Conservation (phyloP, 2,797 vertebrate genomes). For the Halcyon smyrnensis region DNA sequence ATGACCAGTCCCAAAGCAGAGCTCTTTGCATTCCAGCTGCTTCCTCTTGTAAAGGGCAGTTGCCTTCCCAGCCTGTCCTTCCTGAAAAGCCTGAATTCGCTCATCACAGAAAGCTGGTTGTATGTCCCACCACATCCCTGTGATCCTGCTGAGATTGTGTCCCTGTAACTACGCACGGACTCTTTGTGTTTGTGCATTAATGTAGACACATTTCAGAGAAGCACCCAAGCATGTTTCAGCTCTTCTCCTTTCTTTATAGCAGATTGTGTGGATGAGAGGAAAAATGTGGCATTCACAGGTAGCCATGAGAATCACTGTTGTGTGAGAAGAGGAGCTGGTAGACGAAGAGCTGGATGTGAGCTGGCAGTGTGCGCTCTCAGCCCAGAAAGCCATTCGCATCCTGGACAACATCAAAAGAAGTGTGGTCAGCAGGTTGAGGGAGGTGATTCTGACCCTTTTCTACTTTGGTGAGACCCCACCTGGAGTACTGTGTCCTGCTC, state of each 20-base stretch:
- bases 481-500: too few species aligned
- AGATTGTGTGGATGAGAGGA: neutral
- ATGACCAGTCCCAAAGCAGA: neutral
- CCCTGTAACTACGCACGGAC: neutral
- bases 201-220: neutral
- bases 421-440: too few species aligned
- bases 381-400: too few species aligned
- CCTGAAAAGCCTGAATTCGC: neutral
- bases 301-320: neutral
- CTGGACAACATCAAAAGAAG: too few species aligned
- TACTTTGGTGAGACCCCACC: too few species aligned
- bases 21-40: neutral
- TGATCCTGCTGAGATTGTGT: neutral
- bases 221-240: neutral
- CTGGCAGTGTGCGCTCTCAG: too few species aligned
- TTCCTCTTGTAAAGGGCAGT: neutral
- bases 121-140: neutral
- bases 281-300: neutral
- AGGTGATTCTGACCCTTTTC: too few species aligned
- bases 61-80: neutral
- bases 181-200: too few species aligned
- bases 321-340: neutral
- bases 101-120: fast-evolving
- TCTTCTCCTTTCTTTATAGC: neutral
- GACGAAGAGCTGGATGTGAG: too few species aligned